Base-by-base conservation (phyloP, 2,888 invertebrate genomes). In the Trichogramma evanescens region DNA sequence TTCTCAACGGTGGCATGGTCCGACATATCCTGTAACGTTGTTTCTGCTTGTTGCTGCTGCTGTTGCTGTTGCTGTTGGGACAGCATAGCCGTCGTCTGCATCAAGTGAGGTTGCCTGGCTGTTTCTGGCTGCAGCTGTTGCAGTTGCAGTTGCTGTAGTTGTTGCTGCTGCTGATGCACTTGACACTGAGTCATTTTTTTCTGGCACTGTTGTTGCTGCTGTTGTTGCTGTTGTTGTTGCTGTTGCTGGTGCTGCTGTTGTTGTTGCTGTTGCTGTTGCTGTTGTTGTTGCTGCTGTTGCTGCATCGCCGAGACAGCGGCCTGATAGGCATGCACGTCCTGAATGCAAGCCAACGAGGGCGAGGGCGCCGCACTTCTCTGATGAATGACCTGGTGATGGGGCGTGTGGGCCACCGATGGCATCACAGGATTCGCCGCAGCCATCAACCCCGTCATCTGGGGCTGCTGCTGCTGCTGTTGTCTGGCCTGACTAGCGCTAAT, bases 121-220 rank as follows among this genome's bases (percentile, higher is more conserved):
- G 43, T 54, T 39, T 52, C 80, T 5, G 49, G 71, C 62, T 69
- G 72, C 58, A 72, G 71, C 62, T 72, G 72, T 62, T 71, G 72
- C 56, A 70, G 70, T 41, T 73, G 72, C 71, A 72, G 64, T 7
- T 62, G 60, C 50, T 58, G 66, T 26, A 58, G 66, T 41, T 65
- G 67, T 5, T 65, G 68, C 26, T 63, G 67, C 54, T 66, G 67
- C 46, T 65, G 67, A 46, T 67, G 68, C 54, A 66, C 44, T 46
- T 38, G 45, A 5, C n/a, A 66, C 54, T 64, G 65, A 53, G 60
- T 64, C 43, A 61, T 65, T 54, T 66, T 64, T 9, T 61, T 63
- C 58, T 65, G 63, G 41, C 65, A 65, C 46, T 4, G 40, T 7
- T 13, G 38, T 42, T 40, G 49, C 48, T 6, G 4, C 50, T 44